These are phyloP conservation scores for Podarcis siculus DNA, from an alignment of 2,797 vertebrate genomes.

Conservation along the genomic window DNA sequence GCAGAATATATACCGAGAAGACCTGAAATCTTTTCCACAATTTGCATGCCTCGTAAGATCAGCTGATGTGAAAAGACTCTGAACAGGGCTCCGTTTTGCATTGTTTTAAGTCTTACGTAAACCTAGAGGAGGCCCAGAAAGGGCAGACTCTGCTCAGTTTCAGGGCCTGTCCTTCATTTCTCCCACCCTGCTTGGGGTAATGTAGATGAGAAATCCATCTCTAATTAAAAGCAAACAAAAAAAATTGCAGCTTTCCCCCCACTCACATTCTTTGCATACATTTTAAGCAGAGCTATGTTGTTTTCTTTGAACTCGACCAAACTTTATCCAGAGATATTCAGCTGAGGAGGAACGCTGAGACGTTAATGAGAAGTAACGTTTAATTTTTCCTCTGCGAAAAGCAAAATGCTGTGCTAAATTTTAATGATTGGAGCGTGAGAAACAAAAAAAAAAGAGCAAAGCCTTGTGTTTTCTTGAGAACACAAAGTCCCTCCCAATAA, in stretches of 20 bases:
- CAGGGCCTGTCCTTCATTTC: slow-evolving; percentile 74
- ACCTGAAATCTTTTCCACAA: slow-evolving; percentile 55
- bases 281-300: slow-evolving; percentile 59
- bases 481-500: neutral
- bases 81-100: slow-evolving; percentile 55
- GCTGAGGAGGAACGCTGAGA: slow-evolving; percentile 57
- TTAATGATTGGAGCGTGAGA: neutral
- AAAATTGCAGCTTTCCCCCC: slow-evolving; percentile 65
- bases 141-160: slow-evolving; percentile 69
- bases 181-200: slow-evolving; percentile 61
- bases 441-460: slow-evolving; percentile 7
- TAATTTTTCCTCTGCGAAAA: slow-evolving; percentile 56
- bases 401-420: neutral
- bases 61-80: slow-evolving; percentile 58
- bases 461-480: neutral
- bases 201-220: slow-evolving; percentile 78
- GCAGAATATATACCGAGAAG: slow-evolving; percentile 56
- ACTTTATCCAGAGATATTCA: slow-evolving; percentile 64
- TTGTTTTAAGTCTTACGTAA: slow-evolving; percentile 72
- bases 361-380: slow-evolving; percentile 46
- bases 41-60: slow-evolving; percentile 39
- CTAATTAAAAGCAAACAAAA: slow-evolving; percentile 81
- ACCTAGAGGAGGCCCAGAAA: slow-evolving; percentile 69
- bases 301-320: slow-evolving; percentile 62
- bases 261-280: slow-evolving; percentile 76